Evolutionary conservation across 2,888 invertebrate genomes (phyloP), one percentile per base, ranked within the genome.

Genomic region (Cecidostiba fungosa): DNA sequence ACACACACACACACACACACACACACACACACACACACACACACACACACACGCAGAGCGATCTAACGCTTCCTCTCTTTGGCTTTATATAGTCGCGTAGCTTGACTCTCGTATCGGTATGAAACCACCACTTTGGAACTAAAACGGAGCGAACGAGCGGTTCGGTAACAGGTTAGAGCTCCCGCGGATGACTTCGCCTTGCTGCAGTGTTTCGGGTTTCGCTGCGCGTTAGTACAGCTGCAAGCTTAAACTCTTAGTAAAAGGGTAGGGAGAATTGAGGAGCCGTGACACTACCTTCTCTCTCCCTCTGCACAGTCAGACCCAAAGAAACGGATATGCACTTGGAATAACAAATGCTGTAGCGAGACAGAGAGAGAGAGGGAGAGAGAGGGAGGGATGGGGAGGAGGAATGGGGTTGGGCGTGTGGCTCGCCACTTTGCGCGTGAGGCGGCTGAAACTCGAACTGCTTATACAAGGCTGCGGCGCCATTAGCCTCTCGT

Each of bases 121-220:
- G 91, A 90, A 92, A 90, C 90, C 89, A 86, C 90, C 89, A 91
- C 89, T 91, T 91, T 89, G 89, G 26, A 91, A 91, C 89, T 91
- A 90, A 90, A 88, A 88, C 87, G 87, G 83, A 72, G 23, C 72
- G 14, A n/a, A 39, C 66, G 54, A 84, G 81, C 85, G 78, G 82
- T 62, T 85, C 81, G 72, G 59, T 77, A 76, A 77, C 77, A 66
- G 76, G 81, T 77, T 82, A 85, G 39, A 78, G 54, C 26, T 26
- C 23, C 29, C 80, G 78, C 16, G 54, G 73, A 81, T 81, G 84
- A 77, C 84, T 86, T 79, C 79, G 77, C 69, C 84, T 50, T 70
- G 23, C 8, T 5, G 54, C 54, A 66, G 26, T 81, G 47, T 83
- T 80, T 80, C 76, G 29, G 32, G 69, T 80, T 73, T 59, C 66